A percentile compares a stretch with the other conserved stretches of the same genome.
Conservation (phyloP, 2,888 invertebrate species). For the Thera britannica region DNA sequence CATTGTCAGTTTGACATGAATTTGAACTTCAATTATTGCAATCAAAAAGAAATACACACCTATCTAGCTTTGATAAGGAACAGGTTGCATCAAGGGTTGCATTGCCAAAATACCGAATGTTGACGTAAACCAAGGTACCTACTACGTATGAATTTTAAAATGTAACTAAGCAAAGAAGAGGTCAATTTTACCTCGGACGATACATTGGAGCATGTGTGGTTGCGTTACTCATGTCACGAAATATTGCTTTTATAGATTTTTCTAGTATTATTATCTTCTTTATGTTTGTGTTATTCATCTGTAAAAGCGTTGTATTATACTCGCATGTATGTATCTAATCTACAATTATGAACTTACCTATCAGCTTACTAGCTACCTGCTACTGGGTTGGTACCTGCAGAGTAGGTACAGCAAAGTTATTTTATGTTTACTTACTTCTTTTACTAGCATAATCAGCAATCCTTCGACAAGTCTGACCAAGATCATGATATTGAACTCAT, state of each 20-base stretch:
- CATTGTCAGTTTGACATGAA: no score
- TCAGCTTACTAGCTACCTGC: neutral
- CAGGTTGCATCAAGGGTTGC: no score
- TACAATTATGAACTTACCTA: neutral
- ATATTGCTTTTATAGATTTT: slow-evolving; percentile 53
- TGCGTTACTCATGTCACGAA: slow-evolving; percentile 50
- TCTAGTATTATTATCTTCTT: slow-evolving; percentile 56
- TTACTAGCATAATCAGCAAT: slow-evolving; percentile 79
- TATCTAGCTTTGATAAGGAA: no score
- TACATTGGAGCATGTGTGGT: slow-evolving; percentile 50
- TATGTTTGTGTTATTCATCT: slow-evolving; percentile 63
- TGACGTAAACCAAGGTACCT: no score
- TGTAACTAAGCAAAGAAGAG: no score
- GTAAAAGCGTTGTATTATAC: slow-evolving; percentile 16
- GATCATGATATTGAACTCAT: slow-evolving; percentile 72
- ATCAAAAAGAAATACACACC: no score
- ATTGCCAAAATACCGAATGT: no score
- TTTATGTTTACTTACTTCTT: slow-evolving; percentile 56
- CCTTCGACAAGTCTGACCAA: slow-evolving; percentile 83
- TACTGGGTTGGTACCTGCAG: no score
- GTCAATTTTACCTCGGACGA: slow-evolving; percentile 48
- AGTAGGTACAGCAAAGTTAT: no score
- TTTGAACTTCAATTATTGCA: no score
- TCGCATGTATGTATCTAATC: neutral
- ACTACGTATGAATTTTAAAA: no score